Evolutionary conservation across 92 coral and sea anemone species (phyloP).

Genomic region (Actinostola sp.): DNA sequence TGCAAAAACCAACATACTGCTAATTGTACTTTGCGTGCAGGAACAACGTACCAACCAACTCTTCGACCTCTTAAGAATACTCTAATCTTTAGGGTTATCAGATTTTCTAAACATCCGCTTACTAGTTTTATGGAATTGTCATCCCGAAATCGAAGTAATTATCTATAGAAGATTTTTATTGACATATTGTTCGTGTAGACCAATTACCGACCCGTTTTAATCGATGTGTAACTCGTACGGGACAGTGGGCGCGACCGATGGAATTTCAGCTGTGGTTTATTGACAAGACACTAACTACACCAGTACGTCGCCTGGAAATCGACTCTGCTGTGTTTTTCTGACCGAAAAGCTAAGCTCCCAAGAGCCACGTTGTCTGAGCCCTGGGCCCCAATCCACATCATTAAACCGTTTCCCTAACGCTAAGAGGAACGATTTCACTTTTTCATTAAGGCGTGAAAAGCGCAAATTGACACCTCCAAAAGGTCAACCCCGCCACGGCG

Average conservation of each 20-base stretch:
- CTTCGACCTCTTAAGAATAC: conserved; percentile 34
- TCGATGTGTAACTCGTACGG: conserved; percentile 56
- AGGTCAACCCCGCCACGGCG: conserved; percentile 94
- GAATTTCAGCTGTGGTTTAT: conserved; percentile 46
- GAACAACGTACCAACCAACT: conserved; percentile 29
- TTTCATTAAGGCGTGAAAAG: conserved; percentile 97
- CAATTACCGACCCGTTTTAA: conserved; percentile 64
- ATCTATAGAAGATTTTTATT: conserved; percentile 66
- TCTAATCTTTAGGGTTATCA: conserved; percentile 57
- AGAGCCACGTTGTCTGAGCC: conserved; percentile 71
- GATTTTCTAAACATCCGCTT: conserved; percentile 82
- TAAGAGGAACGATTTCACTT: conserved; percentile 70
- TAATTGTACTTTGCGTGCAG: conserved; percentile 34
- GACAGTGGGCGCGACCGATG: conserved; percentile 58
- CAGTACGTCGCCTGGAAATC: conserved; percentile 20
- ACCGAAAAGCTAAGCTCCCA: conserved; percentile 12
- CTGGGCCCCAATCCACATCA: conserved; percentile 44
- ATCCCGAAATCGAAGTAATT: conserved; percentile 35
- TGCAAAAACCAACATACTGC: conserved; percentile 23
- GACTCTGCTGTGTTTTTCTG: conserved; percentile 15
- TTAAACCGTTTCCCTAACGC: conserved; percentile 41
- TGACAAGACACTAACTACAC: conserved; percentile 1
- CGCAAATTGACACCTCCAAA: conserved; percentile 85
- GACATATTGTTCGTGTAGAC: conserved; percentile 73
- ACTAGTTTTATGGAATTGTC: conserved; percentile 57